A percentile compares a stretch with the other conserved stretches of the same genome.
These are phyloP conservation scores for Sylvilagus bachmani DNA, from an alignment of 2,113 vertebrate species.

Conservation along the genomic window DNA sequence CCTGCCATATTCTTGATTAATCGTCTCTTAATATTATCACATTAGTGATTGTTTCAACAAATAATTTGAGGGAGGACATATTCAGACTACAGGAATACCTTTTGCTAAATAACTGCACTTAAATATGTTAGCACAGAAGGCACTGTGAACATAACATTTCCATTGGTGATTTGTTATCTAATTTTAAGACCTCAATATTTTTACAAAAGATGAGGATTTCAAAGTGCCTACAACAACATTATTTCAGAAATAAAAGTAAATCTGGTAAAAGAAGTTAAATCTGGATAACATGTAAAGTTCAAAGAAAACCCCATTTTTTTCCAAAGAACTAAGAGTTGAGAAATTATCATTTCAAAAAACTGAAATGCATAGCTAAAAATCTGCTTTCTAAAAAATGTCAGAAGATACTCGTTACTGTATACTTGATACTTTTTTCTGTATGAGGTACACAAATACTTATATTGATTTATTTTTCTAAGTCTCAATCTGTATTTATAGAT, in stretches of 20 bases:
- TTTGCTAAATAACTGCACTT: constrained; percentile 31
- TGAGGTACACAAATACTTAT: not conserved
- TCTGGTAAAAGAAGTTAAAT: not conserved
- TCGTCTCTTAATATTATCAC: not conserved
- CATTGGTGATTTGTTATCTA: not conserved
- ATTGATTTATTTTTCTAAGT: not conserved
- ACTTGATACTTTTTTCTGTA: not conserved
- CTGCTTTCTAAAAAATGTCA: not conserved
- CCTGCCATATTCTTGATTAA: too few species aligned
- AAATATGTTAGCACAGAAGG: not conserved
- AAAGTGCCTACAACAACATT: not conserved
- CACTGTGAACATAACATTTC: not conserved
- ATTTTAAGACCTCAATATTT: constrained; percentile 46
- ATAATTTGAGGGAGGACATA: not conserved
- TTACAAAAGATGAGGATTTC: constrained; percentile 6
- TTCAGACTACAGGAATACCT: not conserved
- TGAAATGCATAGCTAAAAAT: not conserved
- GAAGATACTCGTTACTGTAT: not conserved
- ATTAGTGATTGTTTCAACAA: not conserved
- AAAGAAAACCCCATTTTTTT: constrained; percentile 4
- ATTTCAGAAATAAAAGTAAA: constrained; percentile 53
- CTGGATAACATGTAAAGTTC: constrained; percentile 11
- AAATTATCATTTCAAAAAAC: not conserved
- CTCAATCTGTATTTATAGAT: not conserved
- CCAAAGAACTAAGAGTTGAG: not conserved